phyloP scores from a whole-genome alignment of 2,113 vertebrate species.

The Crotalus helleri region DNA sequence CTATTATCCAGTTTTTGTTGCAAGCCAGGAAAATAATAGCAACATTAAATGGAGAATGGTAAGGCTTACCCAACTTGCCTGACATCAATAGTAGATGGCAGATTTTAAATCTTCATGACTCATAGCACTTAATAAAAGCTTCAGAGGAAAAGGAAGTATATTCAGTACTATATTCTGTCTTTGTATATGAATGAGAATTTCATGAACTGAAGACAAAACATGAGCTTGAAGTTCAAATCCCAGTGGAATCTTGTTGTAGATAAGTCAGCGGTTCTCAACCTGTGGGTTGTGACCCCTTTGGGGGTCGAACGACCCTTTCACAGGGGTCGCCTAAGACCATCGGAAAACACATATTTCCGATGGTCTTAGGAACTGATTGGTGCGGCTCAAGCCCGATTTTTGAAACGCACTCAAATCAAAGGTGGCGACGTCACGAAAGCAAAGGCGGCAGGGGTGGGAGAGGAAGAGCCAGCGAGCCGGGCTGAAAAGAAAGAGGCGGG shows the following conservation, averaged over 20 bases:
- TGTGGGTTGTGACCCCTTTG: too few relatives aligned
- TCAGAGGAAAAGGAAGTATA: background rate
- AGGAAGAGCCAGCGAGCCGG: too few relatives aligned
- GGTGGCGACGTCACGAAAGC: too few relatives aligned
- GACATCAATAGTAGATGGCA: background rate
- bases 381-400: too few relatives aligned
- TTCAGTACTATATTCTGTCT: background rate
- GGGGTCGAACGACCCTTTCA: too few relatives aligned
- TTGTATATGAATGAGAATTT: background rate
- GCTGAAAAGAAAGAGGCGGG: too few relatives aligned
- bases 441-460: too few relatives aligned
- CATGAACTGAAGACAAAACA: background rate
- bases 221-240: background rate
- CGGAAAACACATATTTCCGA: too few relatives aligned
- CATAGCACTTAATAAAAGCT: background rate
- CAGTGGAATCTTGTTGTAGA: background rate
- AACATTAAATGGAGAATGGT: background rate
- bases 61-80: background rate
- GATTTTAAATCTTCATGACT: background rate
- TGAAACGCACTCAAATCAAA: too few relatives aligned
- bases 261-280: background rate
- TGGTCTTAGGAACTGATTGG: too few relatives aligned
- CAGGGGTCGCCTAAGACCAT: too few relatives aligned
- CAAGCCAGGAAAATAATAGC: background rate
- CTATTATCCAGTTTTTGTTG: background rate